Conservation (phyloP, 2,888 invertebrate genomes). For the Scaptomyza polygonia region DNA sequence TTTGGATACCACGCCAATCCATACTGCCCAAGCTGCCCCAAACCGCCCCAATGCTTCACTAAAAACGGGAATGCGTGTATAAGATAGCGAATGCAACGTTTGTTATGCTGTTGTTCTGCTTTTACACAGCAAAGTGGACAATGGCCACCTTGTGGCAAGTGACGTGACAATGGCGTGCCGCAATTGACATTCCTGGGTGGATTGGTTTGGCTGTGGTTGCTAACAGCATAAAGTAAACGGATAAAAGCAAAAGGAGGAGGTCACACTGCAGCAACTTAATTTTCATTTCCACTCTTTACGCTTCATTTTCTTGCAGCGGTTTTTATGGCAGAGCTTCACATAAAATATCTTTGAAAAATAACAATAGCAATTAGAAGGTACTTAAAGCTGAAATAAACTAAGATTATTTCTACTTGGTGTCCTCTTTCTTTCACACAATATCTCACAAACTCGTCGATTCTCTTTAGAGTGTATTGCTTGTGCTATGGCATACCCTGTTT, state of each 20-base stretch:
- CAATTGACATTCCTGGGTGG: slow-evolving; percentile 15
- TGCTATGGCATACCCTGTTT: slow-evolving; percentile 2
- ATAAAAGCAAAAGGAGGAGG: background rate
- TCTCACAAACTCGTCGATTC: background rate
- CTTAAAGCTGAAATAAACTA: slow-evolving; percentile 52
- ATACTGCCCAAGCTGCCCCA: too few species aligned
- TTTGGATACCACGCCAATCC: too few species aligned
- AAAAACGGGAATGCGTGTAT: too few species aligned
- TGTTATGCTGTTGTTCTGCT: slow-evolving; percentile 19
- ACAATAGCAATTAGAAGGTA: slow-evolving; percentile 68
- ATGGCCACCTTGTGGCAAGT: slow-evolving; percentile 60
- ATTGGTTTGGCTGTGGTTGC: background rate
- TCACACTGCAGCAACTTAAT: slow-evolving; percentile 62
- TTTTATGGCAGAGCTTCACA: slow-evolving; percentile 27
- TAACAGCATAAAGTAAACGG: background rate
- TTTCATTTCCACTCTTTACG: slow-evolving; percentile 65
- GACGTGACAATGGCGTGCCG: slow-evolving; percentile 63
- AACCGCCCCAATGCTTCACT: too few species aligned
- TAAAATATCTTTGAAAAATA: slow-evolving; percentile 63
- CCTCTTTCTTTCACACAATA: background rate
- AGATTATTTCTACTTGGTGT: slow-evolving; percentile 36
- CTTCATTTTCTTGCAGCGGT: slow-evolving; percentile 58
- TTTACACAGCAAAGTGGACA: slow-evolving; percentile 62
- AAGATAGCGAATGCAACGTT: background rate
- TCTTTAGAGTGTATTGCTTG: slow-evolving; percentile 11